Percentiles rank a stretch among this genome's conserved stretches.
phyloP scores from a whole-genome alignment of 2,797 vertebrate genomes.

The Pangasius larnaudii region DNA sequence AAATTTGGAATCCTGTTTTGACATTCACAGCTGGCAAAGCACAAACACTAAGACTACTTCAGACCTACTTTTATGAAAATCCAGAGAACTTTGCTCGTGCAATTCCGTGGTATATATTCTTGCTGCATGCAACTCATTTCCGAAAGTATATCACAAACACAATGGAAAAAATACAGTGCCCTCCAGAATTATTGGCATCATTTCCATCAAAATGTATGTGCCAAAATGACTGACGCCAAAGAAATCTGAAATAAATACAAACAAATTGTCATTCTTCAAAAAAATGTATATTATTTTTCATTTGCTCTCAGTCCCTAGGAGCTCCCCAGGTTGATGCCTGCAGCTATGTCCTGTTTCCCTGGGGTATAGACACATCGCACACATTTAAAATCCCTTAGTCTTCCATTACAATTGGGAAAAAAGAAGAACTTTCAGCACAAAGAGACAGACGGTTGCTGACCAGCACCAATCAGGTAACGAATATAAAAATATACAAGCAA shows the following conservation, averaged over 20 bases:
- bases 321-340: not conserved
- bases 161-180: not conserved
- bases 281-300: not conserved
- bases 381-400: not conserved
- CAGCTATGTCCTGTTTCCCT: not conserved
- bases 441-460: not conserved
- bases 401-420: not conserved
- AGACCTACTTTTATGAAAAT: constrained; percentile 52
- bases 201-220: no score
- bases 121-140: not conserved
- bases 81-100: constrained; percentile 16
- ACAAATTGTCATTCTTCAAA: not conserved
- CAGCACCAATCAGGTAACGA: not conserved
- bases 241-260: not conserved
- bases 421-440: not conserved
- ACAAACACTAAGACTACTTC: constrained; percentile 30
- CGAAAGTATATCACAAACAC: not conserved
- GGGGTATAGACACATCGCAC: not conserved
- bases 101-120: not conserved
- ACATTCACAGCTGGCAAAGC: constrained; percentile 12
- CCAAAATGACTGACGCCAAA: no score
- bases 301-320: not conserved
- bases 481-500: not conserved
- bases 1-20: constrained; percentile 32
- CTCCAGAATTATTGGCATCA: not conserved